Evolutionary conservation across 2,113 vertebrate species (phyloP).

Genomic region (Grus americana): DNA sequence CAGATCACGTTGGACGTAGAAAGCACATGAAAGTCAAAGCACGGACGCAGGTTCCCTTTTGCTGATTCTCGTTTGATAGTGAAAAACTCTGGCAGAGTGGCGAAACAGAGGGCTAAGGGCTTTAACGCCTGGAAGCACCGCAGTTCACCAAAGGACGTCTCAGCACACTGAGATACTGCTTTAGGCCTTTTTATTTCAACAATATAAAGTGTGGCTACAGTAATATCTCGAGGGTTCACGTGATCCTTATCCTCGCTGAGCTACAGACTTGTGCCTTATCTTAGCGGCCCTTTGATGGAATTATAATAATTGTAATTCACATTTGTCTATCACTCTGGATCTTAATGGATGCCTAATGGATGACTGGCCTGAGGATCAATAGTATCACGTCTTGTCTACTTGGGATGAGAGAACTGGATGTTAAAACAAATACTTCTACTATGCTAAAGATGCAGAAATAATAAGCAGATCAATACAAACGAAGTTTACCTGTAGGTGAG

Average conservation of each 20-base stretch:
- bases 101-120: background rate
- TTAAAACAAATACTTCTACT: background rate
- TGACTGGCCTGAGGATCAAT: background rate
- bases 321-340: background rate
- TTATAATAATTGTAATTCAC: background rate
- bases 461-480: background rate
- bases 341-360: constrained; percentile 16
- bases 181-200: background rate
- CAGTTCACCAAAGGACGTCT: background rate
- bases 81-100: background rate
- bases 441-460: background rate
- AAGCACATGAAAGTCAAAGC: background rate
- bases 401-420: background rate
- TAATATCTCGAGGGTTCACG: background rate
- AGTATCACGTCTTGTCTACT: background rate
- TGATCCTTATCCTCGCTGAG: background rate
- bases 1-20: fast-evolving
- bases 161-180: background rate
- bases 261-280: background rate
- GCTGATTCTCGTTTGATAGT: background rate
- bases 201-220: background rate
- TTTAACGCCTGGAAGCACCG: background rate
- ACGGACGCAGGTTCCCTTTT: background rate
- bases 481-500: background rate
- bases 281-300: background rate